Percentiles rank a stretch among this genome's conserved stretches.
phyloP scores from a whole-genome alignment of 2,888 invertebrate genomes.

The Bellardia pandia region DNA sequence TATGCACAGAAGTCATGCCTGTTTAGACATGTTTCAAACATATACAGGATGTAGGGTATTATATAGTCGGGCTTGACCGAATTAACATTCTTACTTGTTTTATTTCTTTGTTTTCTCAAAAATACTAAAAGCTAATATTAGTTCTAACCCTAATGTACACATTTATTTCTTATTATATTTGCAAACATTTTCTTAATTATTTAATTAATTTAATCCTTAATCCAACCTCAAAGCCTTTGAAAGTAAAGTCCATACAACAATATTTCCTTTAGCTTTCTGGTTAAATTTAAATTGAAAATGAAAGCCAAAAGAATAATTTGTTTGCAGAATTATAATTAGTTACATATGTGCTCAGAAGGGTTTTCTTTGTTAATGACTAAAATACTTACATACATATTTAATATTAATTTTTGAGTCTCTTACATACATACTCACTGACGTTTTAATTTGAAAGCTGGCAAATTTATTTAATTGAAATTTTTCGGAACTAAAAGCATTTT shows the following conservation, averaged over 20 bases:
- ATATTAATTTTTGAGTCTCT: background rate
- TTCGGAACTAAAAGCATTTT: too few relatives aligned
- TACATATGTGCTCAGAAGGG: background rate
- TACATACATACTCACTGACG: background rate
- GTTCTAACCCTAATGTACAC: too few relatives aligned
- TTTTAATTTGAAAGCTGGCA: background rate
- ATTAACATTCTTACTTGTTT: too few relatives aligned
- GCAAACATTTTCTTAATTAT: background rate
- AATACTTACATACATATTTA: too few relatives aligned
- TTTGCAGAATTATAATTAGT: constrained; percentile 7
- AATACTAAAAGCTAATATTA: too few relatives aligned
- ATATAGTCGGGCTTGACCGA: too few relatives aligned
- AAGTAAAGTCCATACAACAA: background rate
- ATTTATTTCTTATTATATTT: background rate
- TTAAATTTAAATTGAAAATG: background rate
- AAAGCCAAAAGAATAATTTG: background rate
- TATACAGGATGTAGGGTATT: too few relatives aligned
- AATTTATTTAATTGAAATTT: too few relatives aligned
- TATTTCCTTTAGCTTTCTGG: background rate
- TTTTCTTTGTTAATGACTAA: constrained; percentile 5
- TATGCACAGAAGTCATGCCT: too few relatives aligned
- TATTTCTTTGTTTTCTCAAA: too few relatives aligned
- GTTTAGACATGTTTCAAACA: too few relatives aligned
- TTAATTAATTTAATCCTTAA: constrained; percentile 23
- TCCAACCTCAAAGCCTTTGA: background rate